These are phyloP conservation scores for Anastrepha ludens DNA, from an alignment of 1,140 invertebrate species.

Conservation along the genomic window DNA sequence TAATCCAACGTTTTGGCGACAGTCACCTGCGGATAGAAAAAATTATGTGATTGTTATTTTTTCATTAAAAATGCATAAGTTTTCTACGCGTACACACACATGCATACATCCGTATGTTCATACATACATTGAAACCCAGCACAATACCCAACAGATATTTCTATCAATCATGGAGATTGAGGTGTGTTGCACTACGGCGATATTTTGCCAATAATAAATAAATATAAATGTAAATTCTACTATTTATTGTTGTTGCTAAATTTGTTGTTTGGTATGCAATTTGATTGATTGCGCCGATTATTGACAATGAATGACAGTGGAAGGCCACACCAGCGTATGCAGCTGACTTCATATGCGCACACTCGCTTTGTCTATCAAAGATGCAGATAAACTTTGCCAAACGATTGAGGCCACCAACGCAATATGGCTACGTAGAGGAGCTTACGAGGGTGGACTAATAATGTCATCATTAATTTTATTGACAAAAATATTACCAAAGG, in stretches of 20 bases:
- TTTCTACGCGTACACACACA: not conserved
- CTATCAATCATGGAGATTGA: not conserved
- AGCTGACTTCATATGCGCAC: not conserved
- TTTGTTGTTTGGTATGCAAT: conserved; percentile 1
- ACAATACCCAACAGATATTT: not conserved
- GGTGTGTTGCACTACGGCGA: not conserved
- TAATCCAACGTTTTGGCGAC: conserved; percentile 92
- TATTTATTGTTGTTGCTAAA: not conserved
- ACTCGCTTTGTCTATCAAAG: not conserved
- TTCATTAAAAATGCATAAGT: conserved; percentile 10
- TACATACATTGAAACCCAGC: not conserved
- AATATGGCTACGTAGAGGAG: not conserved
- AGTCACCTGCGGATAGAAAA: conserved; percentile 77
- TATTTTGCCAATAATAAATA: not conserved
- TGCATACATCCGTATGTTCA: not conserved
- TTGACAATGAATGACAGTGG: conserved; percentile 39
- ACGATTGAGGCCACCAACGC: conserved; percentile 25
- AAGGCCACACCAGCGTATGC: not conserved
- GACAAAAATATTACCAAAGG: too few species aligned
- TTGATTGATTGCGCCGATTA: conserved; percentile 43
- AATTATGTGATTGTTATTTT: conserved; percentile 20
- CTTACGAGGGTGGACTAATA: too few species aligned
- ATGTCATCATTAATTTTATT: too few species aligned
- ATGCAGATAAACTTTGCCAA: conserved; percentile 30
- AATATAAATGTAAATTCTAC: not conserved